phyloP scores from a whole-genome alignment of 2,113 vertebrate genomes.

The Crypturellus undulatus region DNA sequence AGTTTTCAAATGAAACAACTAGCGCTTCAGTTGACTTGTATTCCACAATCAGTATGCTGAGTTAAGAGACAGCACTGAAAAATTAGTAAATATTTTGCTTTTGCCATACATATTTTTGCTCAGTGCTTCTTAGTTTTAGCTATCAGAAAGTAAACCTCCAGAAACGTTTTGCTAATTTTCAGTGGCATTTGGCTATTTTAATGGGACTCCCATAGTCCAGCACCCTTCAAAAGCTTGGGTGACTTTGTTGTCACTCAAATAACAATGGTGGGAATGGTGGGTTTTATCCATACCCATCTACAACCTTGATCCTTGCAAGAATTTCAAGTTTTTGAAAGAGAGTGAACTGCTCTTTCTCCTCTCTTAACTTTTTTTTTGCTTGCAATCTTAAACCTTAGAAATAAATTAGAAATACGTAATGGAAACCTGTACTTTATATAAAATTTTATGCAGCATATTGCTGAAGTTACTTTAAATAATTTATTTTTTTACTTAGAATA shows the following conservation, averaged over 20 bases:
- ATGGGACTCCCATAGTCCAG: background rate
- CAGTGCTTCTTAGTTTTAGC: background rate
- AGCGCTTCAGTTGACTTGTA: background rate
- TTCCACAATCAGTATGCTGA: background rate
- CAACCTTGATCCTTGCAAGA: background rate
- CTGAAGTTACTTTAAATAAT: background rate
- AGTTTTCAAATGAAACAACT: background rate
- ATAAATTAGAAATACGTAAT: background rate
- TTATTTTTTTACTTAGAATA: background rate
- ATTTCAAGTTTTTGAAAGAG: background rate
- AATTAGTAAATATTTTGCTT: background rate
- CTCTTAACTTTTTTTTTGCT: background rate
- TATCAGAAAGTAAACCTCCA: background rate
- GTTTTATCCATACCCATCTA: background rate
- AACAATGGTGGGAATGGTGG: background rate
- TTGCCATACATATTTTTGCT: background rate
- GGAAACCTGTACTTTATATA: background rate
- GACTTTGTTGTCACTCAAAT: background rate
- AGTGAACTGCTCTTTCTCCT: background rate
- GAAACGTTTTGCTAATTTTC: background rate
- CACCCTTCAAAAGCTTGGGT: background rate
- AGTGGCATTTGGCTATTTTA: background rate
- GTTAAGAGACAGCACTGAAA: background rate
- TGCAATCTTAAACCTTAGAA: background rate
- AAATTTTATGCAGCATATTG: background rate